Percentiles rank a stretch among this genome's conserved stretches.
These are phyloP conservation scores for Serranus cabrilla DNA, from an alignment of 2,797 vertebrate genomes.

Conservation along the genomic window DNA sequence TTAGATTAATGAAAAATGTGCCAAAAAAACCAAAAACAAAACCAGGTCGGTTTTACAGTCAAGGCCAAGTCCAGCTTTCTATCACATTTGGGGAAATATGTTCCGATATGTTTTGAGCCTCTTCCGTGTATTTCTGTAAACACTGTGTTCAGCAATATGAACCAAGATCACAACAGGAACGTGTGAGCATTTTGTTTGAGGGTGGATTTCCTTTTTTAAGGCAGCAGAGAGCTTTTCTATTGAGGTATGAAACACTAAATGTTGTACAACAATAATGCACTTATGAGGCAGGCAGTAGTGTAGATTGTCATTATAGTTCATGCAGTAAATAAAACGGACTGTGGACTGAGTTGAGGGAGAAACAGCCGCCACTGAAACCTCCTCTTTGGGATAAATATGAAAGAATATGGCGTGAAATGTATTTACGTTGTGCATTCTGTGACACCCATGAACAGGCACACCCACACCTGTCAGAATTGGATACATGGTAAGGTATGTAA, in stretches of 20 bases:
- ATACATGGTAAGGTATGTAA: neutral
- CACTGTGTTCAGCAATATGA: neutral
- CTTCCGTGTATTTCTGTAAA: neutral
- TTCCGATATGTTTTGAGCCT: neutral
- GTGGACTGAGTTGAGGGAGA: slow-evolving; percentile 49
- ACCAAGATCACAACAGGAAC: slow-evolving; percentile 22
- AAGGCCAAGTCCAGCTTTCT: neutral
- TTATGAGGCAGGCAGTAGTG: slow-evolving; percentile 80
- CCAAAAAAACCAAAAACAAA: slow-evolving; percentile 21
- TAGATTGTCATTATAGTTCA: slow-evolving; percentile 68
- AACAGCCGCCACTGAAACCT: slow-evolving; percentile 56
- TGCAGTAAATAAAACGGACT: slow-evolving; percentile 50
- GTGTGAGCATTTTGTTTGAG: slow-evolving; percentile 43
- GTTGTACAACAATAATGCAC: slow-evolving; percentile 86
- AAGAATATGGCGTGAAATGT: slow-evolving; percentile 18
- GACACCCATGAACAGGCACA: neutral
- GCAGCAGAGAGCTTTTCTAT: slow-evolving; percentile 78
- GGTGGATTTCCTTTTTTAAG: slow-evolving; percentile 67
- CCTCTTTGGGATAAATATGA: slow-evolving; percentile 51
- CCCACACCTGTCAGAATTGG: slow-evolving; percentile 13
- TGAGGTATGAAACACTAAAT: slow-evolving; percentile 76
- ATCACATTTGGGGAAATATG: slow-evolving; percentile 11
- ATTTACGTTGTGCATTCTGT: neutral
- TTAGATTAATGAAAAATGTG: slow-evolving; percentile 13
- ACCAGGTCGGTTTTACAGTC: neutral